A percentile compares a stretch with the other conserved stretches of the same genome.
Conservation (phyloP, 1,140 invertebrate species). For the Babylonia areolata region DNA sequence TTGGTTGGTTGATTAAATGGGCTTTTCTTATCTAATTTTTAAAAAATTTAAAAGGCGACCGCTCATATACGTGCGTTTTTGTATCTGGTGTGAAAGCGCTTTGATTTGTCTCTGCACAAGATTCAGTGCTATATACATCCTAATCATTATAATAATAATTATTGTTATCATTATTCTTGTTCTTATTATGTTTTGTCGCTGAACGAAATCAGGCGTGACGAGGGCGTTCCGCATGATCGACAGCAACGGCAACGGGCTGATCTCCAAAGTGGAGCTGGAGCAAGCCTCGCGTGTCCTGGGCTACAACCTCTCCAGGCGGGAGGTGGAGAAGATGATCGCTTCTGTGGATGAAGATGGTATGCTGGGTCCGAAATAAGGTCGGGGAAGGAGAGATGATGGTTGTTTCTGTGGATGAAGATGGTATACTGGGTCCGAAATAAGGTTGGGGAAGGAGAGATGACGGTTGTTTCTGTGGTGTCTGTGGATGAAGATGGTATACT, state of each 20-base stretch:
- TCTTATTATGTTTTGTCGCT: background rate
- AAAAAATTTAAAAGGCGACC: too few relatives aligned
- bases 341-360: background rate
- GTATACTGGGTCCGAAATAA: too few relatives aligned
- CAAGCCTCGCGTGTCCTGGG: background rate
- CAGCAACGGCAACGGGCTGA: constrained; percentile 4
- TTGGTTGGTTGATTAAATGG: too few relatives aligned
- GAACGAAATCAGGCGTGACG: background rate
- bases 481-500: too few relatives aligned
- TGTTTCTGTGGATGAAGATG: background rate
- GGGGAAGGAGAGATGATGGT: background rate
- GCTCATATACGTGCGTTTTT: too few relatives aligned
- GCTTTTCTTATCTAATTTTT: too few relatives aligned
- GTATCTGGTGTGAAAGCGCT: too few relatives aligned
- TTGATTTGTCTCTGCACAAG: too few relatives aligned
- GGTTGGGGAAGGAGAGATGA: background rate
- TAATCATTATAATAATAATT: too few relatives aligned
- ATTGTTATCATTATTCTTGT: too few relatives aligned
- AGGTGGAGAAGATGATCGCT: background rate
- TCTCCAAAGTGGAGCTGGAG: background rate
- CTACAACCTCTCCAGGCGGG: background rate
- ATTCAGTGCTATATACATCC: too few relatives aligned
- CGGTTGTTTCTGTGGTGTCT: too few relatives aligned
- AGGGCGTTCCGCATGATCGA: constrained; percentile 13
- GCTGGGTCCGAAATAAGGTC: background rate